Conservation (phyloP, 2,888 invertebrate genomes). For the Heliconius cydno region DNA sequence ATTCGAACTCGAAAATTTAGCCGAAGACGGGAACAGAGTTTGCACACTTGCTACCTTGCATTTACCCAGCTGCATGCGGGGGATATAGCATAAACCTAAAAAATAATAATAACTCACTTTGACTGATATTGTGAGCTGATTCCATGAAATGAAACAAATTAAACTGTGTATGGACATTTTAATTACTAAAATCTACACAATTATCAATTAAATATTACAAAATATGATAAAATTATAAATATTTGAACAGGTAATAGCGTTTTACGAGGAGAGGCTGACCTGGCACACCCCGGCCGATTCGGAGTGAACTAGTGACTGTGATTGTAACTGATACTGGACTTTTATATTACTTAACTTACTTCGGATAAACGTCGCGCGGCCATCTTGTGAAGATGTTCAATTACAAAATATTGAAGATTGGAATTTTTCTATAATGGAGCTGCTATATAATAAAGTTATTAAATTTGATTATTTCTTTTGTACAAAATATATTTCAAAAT, state of each 20-base stretch:
- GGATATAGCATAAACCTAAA: too few relatives aligned
- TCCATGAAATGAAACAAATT: neutral
- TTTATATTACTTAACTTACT: neutral
- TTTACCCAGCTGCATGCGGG: too few relatives aligned
- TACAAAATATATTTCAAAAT: neutral
- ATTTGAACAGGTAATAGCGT: constrained; percentile 90
- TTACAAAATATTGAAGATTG: neutral
- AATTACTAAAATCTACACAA: neutral
- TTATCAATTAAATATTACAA: neutral
- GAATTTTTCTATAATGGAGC: neutral
- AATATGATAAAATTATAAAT: neutral
- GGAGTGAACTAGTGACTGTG: constrained; percentile 53
- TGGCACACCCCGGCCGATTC: constrained; percentile 91
- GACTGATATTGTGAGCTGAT: too few relatives aligned
- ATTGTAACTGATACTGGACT: neutral
- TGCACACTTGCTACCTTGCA: too few relatives aligned
- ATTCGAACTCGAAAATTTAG: too few relatives aligned
- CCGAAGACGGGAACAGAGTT: too few relatives aligned
- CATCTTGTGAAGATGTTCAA: neutral
- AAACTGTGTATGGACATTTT: neutral
- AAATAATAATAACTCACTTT: too few relatives aligned
- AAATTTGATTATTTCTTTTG: neutral
- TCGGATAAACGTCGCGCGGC: neutral
- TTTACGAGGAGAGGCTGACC: constrained; percentile 97
- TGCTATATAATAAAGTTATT: constrained; percentile 1